Percentiles rank a stretch among this genome's conserved stretches.
phyloP scores from a whole-genome alignment of 2,888 invertebrate genomes.

The Hirtodrosophila alboralis region DNA sequence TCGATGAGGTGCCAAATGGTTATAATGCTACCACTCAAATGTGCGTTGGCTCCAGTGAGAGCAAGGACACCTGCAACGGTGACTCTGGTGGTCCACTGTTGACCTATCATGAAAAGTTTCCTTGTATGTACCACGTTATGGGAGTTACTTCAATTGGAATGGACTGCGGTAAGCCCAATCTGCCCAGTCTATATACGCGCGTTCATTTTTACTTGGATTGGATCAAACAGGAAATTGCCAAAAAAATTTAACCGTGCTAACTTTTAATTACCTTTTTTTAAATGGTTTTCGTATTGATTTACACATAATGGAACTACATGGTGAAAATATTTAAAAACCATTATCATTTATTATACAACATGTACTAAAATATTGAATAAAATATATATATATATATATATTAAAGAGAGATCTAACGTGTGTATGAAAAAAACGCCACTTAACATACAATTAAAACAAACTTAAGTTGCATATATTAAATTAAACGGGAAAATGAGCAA shows the following conservation, averaged over 20 bases:
- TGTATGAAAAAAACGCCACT: too few relatives aligned
- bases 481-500: neutral
- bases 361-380: too few relatives aligned
- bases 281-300: too few relatives aligned
- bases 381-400: too few relatives aligned
- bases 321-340: too few relatives aligned
- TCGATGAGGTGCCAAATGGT: constrained; percentile 57
- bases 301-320: too few relatives aligned
- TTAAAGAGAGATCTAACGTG: too few relatives aligned
- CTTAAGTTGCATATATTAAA: neutral
- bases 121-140: constrained; percentile 74
- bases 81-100: constrained; percentile 80
- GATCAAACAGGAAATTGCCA: constrained; percentile 60
- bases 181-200: constrained; percentile 72
- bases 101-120: constrained; percentile 57
- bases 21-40: constrained; percentile 58
- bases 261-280: too few relatives aligned
- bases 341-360: too few relatives aligned
- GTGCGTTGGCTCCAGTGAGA: constrained; percentile 70
- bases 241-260: constrained; percentile 1
- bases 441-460: too few relatives aligned
- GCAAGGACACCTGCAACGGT: constrained; percentile 77
- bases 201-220: constrained; percentile 69
- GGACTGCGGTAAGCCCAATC: constrained; percentile 62
- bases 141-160: constrained; percentile 73